phyloP scores from a whole-genome alignment of 2,888 invertebrate species.

The Taphrorychus bicolor region DNA sequence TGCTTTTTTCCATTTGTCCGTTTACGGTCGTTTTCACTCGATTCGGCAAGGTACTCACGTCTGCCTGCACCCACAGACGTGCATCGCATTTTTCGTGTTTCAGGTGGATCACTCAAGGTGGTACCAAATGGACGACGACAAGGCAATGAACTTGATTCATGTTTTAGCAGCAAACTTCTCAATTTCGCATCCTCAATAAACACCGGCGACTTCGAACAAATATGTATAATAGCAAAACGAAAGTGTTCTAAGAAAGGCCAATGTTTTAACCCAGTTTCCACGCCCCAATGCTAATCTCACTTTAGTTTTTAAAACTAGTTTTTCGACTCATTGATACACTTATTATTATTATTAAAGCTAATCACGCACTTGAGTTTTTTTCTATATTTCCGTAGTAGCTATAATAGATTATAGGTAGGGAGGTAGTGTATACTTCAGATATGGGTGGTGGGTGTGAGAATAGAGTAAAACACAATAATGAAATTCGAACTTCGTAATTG shows the following conservation, averaged over 20 bases:
- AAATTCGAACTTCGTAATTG: neutral
- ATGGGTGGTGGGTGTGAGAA: neutral
- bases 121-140: neutral
- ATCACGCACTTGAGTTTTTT: neutral
- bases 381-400: too few species aligned
- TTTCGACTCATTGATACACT: slow-evolving; percentile 2
- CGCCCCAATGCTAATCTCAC: slow-evolving; percentile 5
- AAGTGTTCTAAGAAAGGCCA: slow-evolving; percentile 21
- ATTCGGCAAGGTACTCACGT: slow-evolving; percentile 11
- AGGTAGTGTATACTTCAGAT: neutral
- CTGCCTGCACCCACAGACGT: neutral
- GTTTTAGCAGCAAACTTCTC: too few species aligned
- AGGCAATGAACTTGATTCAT: neutral
- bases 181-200: too few species aligned
- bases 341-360: neutral
- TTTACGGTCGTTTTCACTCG: slow-evolving; percentile 13
- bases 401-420: too few species aligned
- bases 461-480: neutral
- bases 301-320: slow-evolving; percentile 5
- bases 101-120: neutral
- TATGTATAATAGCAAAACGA: too few species aligned
- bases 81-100: neutral
- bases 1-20: neutral
- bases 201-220: too few species aligned
- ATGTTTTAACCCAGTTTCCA: slow-evolving; percentile 26